phyloP scores from a whole-genome alignment of 2,797 vertebrate species.

The Sylvilagus floridanus region DNA sequence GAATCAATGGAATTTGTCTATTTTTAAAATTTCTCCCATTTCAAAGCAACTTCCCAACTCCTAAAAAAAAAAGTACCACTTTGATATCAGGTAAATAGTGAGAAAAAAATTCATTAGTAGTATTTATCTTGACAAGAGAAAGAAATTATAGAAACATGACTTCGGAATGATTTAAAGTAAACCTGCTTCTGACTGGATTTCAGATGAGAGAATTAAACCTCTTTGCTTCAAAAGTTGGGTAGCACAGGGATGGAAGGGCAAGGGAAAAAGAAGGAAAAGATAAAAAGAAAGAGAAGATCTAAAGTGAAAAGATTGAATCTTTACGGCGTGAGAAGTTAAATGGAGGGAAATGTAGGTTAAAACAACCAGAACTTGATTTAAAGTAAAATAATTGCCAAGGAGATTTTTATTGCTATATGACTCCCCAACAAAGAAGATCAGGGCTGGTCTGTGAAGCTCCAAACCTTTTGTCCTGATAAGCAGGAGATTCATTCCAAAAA shows the following conservation, averaged over 20 bases:
- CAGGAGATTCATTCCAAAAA: neutral
- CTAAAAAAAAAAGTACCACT: slow-evolving; percentile 30
- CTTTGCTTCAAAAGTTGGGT: neutral
- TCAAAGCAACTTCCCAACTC: neutral
- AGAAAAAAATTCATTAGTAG: neutral
- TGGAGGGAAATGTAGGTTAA: no score
- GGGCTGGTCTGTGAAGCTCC: neutral
- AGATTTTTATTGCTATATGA: neutral
- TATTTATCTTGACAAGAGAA: neutral
- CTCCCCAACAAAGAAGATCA: neutral
- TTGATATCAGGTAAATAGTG: neutral
- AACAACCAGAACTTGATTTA: neutral
- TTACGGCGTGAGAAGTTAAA: neutral
- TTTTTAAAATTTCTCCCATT: neutral
- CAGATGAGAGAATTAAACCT: neutral
- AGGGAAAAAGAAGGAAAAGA: neutral
- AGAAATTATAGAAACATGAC: neutral
- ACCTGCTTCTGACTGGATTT: neutral
- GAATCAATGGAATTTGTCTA: neutral
- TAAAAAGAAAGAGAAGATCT: neutral
- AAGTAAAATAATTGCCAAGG: neutral
- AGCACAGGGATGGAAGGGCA: neutral
- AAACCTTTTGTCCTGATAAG: neutral
- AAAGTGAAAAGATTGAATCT: neutral
- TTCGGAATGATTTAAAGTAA: slow-evolving; percentile 19